A percentile compares a stretch with the other conserved stretches of the same genome.
Conservation (phyloP, 2,797 vertebrate species). For the Anableps anableps region DNA sequence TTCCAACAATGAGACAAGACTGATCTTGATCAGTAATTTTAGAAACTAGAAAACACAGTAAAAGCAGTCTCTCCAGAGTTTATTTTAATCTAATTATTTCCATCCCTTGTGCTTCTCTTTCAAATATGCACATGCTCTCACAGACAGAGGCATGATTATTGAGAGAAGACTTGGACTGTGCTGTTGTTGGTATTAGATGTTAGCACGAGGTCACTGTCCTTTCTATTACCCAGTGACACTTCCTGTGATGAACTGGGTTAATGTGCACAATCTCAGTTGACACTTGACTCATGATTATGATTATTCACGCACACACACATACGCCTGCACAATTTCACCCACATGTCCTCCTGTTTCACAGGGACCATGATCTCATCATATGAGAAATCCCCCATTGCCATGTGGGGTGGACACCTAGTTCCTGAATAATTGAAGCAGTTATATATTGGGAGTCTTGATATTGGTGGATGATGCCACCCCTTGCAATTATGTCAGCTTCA, state of each 20-base stretch:
- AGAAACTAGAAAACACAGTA: conserved; percentile 66
- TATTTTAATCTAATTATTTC: conserved; percentile 69
- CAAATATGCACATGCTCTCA: conserved; percentile 3
- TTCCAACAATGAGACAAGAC: conserved; percentile 72
- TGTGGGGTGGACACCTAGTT: conserved; percentile 46
- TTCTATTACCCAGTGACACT: conserved; percentile 35
- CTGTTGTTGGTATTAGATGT: conserved; percentile 25
- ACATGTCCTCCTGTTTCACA: conserved; percentile 35
- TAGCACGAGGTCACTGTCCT: conserved; percentile 31
- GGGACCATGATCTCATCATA: conserved; percentile 72
- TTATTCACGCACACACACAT: not conserved
- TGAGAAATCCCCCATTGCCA: conserved; percentile 31
- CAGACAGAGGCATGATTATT: conserved; percentile 62
- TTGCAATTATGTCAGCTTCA: conserved; percentile 69
- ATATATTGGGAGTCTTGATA: conserved; percentile 65
- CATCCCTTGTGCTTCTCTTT: not conserved
- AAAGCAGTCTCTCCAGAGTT: conserved; percentile 69
- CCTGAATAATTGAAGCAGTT: conserved; percentile 74
- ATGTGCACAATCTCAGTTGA: conserved; percentile 36
- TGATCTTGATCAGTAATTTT: conserved; percentile 69
- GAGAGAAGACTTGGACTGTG: conserved; percentile 39
- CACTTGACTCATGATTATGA: conserved; percentile 27
- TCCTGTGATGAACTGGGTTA: conserved; percentile 51
- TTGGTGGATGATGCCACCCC: conserved; percentile 50
- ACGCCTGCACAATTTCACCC: conserved; percentile 21